Base-by-base conservation (phyloP, 2,113 vertebrate genomes). In the Empidonax alnorum region DNA sequence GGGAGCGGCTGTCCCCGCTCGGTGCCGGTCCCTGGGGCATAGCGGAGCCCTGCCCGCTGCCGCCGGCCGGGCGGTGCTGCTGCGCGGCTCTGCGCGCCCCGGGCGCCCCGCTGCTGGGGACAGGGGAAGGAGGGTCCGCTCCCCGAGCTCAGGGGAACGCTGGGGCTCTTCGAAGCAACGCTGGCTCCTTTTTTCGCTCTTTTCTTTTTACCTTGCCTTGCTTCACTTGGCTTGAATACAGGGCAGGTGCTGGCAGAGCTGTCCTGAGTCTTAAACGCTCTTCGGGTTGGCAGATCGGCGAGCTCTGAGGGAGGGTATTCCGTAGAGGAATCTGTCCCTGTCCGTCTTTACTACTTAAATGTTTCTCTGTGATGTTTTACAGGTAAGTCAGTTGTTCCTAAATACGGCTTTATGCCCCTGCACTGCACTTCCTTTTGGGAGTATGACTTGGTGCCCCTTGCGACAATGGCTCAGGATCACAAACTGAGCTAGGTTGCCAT, bases 241-340 rank as follows among this genome's bases (percentile, higher is more conserved):
- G 84, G 49, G n/a, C 71, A 27, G 52, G 27, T 37, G 83, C 41
- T 37, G 50, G 44, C 28, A 19, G 46, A 58, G 30, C 33, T 63
- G n/a, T 47, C 16, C 13, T 1, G 24, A 3, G 20, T 14, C 27
- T 19, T 3, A 6, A 18, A 39, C 2, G 49, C 28, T 0, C 16
- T 75, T 37, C 11, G n/a, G 33, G 35, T 31, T 46, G 76, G 41
- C 41, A 10, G 61, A 58, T 66, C 42, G 16, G 37, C 49, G 14
- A 14, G 12, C 47, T 61, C 53, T 21, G 21, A 21, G 12, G 30
- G 55, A 74, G 14, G 5, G 39, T 30, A 3, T 28, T 81, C 39
- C 24, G 7, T 44, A 33, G 52, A 15, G 47, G 9, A 61, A 11
- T 25, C 30, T 47, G 8, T 7, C 8, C 14, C 33, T 33, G 28